phyloP scores from a whole-genome alignment of 2,113 vertebrate species.

The Sylvietta virens region DNA sequence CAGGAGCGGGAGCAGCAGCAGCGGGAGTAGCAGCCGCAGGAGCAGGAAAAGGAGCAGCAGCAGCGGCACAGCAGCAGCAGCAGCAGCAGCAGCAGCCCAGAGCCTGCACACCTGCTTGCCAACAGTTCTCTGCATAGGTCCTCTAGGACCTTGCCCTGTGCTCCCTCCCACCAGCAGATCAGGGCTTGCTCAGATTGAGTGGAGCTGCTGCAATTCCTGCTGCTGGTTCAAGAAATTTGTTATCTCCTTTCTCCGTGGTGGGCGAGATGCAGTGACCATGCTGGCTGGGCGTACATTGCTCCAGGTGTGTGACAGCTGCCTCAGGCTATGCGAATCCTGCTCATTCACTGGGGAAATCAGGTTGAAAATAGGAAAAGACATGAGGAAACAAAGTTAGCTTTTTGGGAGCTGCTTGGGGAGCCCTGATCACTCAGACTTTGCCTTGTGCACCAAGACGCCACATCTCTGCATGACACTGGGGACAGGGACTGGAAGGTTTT shows the following conservation, averaged over 20 bases:
- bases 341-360: neutral
- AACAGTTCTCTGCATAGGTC: neutral
- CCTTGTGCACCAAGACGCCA: neutral
- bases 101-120: neutral
- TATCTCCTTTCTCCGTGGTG: rapidly evolving
- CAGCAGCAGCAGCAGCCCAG: neutral
- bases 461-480: rapidly evolving
- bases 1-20: neutral
- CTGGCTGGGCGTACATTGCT: rapidly evolving
- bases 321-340: neutral
- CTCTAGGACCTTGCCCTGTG: neutral
- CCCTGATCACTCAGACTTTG: neutral
- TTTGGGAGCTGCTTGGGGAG: neutral
- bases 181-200: neutral
- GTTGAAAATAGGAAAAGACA: neutral
- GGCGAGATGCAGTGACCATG: neutral
- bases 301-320: rapidly evolving
- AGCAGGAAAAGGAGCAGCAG: neutral
- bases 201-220: neutral
- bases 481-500: neutral
- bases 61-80: neutral
- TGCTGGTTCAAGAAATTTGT: neutral
- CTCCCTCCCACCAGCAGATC: neutral
- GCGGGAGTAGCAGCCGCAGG: neutral
- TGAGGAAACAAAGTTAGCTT: neutral